Evolutionary conservation across 2,797 vertebrate species (phyloP).

Genomic region (Leptatherina wallacei): DNA sequence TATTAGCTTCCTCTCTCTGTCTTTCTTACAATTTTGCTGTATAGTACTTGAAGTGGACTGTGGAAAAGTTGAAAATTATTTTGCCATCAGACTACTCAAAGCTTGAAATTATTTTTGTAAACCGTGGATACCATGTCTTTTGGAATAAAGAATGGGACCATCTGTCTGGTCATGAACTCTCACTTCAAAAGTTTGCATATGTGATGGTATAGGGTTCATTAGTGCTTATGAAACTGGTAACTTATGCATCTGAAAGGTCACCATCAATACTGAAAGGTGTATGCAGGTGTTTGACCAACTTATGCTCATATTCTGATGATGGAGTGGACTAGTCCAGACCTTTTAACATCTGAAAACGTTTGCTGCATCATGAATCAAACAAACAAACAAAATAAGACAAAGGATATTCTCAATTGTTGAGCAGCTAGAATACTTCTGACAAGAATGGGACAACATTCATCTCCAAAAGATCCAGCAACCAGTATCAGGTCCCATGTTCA

Average conservation of each 20-base stretch:
- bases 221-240: not conserved
- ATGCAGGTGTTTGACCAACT: not conserved
- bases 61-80: not conserved
- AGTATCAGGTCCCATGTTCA: not conserved
- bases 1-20: slow-evolving; percentile 8
- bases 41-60: slow-evolving; percentile 20
- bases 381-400: not conserved
- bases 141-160: not conserved
- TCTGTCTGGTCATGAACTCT: not conserved
- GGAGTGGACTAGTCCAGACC: not conserved
- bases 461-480: not conserved
- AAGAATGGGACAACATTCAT: not conserved
- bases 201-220: not conserved
- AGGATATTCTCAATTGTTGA: not conserved
- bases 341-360: not conserved
- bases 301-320: not conserved
- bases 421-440: not conserved
- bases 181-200: not conserved
- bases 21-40: not conserved
- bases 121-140: not conserved
- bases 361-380: not conserved
- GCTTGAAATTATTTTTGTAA: not conserved
- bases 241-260: not conserved
- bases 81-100: not conserved
- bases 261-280: not conserved